These are phyloP conservation scores for Danio tinwini DNA, from an alignment of 2,797 vertebrate species.

Conservation along the genomic window DNA sequence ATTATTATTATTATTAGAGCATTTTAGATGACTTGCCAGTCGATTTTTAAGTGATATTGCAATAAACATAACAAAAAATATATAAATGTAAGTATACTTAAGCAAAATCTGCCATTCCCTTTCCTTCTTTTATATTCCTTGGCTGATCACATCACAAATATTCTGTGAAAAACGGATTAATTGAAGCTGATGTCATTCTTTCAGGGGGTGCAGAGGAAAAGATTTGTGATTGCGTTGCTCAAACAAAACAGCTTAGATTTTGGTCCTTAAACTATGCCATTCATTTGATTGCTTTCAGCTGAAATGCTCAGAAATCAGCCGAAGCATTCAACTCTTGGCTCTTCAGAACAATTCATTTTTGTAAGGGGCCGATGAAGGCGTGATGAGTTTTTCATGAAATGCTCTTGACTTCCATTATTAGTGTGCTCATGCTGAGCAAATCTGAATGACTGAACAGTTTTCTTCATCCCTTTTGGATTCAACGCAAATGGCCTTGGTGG, in stretches of 20 bases:
- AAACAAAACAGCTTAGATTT: conserved; percentile 3
- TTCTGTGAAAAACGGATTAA: background rate
- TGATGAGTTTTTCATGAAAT: conserved; percentile 36
- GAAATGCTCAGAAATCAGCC: conserved; percentile 26
- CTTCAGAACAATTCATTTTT: conserved; percentile 38
- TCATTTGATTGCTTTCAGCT: conserved; percentile 32
- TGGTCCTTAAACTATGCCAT: background rate
- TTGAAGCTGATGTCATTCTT: background rate
- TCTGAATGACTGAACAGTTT: conserved; percentile 13
- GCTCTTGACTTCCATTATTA: conserved; percentile 41
- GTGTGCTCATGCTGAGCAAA: background rate
- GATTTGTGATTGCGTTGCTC: background rate
- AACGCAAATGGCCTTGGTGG: background rate
- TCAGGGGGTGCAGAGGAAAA: background rate
- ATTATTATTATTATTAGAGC: too few species aligned
- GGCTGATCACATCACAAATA: too few species aligned
- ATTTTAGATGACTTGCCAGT: too few species aligned
- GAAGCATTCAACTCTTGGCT: conserved; percentile 24
- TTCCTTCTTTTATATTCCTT: too few species aligned
- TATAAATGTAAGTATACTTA: too few species aligned
- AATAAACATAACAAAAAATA: too few species aligned
- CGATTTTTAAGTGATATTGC: too few species aligned
- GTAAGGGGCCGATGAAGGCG: conserved; percentile 19
- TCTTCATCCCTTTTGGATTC: background rate
- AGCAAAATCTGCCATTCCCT: too few species aligned